These are phyloP conservation scores for Scleropages formosus DNA, from an alignment of 2,797 vertebrate genomes.

Conservation along the genomic window DNA sequence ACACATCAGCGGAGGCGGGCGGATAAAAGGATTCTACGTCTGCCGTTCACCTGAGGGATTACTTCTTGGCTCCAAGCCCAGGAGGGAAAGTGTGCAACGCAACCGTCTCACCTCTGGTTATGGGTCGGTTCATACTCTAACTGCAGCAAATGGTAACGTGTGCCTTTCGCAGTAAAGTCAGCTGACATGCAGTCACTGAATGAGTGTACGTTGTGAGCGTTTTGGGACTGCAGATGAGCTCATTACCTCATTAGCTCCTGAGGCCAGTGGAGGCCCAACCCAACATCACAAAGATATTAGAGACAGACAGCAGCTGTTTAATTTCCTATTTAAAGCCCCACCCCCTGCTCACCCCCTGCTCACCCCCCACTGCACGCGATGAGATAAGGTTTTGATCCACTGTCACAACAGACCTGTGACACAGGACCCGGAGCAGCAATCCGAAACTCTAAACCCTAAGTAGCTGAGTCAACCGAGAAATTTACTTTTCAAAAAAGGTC, in stretches of 20 bases:
- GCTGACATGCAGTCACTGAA: background rate
- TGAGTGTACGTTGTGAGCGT: no score
- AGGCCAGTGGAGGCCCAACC: background rate
- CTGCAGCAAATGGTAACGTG: background rate
- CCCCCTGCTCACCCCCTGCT: background rate
- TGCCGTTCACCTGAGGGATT: no score
- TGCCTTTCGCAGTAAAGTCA: background rate
- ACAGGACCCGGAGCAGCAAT: conserved; percentile 27
- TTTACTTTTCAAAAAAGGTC: conserved; percentile 27
- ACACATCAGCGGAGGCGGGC: background rate
- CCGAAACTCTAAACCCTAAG: conserved; percentile 15
- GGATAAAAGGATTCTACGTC: no score
- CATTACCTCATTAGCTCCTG: background rate
- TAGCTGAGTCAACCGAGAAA: conserved; percentile 16
- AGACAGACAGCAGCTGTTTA: background rate
- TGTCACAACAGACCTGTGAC: conserved; percentile 33
- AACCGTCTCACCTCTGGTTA: no score
- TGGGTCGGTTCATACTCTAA: no score
- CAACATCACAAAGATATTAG: background rate
- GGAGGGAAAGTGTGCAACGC: no score
- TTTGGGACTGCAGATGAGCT: background rate
- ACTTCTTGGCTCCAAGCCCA: no score
- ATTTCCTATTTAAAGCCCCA: background rate
- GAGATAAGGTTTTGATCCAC: conserved; percentile 45
- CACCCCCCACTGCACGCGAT: conserved; percentile 32